Percentiles rank a stretch among this genome's conserved stretches.
Conservation (phyloP, 2,113 vertebrate species). For the Chamaea fasciata region DNA sequence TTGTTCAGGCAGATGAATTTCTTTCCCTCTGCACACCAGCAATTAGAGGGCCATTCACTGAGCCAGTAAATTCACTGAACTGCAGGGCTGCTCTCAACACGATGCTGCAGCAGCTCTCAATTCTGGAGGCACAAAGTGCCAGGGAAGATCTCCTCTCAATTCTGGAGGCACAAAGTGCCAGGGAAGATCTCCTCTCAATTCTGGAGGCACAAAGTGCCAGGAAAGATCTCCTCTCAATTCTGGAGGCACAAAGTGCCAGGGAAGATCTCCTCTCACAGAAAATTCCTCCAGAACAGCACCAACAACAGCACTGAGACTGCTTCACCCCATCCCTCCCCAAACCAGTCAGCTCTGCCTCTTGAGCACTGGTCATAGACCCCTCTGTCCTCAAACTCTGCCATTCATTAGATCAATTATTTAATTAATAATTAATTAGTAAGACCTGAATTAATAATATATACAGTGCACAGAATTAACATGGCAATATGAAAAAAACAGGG, state of each 20-base stretch:
- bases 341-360: background rate
- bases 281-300: fast-evolving
- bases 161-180: fast-evolving
- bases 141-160: background rate
- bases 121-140: fast-evolving
- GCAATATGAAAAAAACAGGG: background rate
- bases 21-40: background rate
- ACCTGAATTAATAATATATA: fast-evolving
- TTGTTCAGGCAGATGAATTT: no score
- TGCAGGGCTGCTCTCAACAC: background rate
- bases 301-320: background rate
- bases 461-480: fast-evolving
- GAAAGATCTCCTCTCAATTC: background rate
- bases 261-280: background rate
- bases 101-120: background rate
- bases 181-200: background rate
- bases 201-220: fast-evolving
- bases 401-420: no score
- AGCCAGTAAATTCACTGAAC: background rate
- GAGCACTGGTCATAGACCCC: fast-evolving
- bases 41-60: fast-evolving
- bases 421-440: no score
- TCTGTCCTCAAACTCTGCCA: fast-evolving
- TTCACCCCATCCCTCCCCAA: background rate
- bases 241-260: fast-evolving